phyloP scores from a whole-genome alignment of 2,113 vertebrate genomes.

The Picathartes gymnocephalus region DNA sequence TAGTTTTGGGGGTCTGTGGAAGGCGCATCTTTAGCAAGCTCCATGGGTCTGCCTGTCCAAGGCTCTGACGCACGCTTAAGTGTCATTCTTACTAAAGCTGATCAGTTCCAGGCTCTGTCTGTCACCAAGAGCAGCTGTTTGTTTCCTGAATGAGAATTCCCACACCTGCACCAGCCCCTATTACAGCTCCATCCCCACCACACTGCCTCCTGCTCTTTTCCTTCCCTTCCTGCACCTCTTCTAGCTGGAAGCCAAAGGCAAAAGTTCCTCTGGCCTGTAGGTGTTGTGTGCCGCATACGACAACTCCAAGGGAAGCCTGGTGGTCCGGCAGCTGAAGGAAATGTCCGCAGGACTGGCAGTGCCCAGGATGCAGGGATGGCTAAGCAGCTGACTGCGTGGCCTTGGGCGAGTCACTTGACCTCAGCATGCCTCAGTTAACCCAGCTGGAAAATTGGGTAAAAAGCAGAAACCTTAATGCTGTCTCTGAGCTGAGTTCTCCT shows the following conservation, averaged over 20 bases:
- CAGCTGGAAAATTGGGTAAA: constrained; percentile 69
- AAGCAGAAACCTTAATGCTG: constrained; percentile 56
- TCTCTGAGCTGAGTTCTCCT: constrained; percentile 31
- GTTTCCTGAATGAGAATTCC: constrained; percentile 40
- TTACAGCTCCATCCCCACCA: background rate
- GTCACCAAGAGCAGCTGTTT: constrained; percentile 35
- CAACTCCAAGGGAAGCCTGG: background rate
- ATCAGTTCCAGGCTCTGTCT: constrained; percentile 30
- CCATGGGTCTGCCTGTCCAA: background rate
- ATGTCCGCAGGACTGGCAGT: background rate
- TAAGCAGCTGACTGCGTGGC: constrained; percentile 24
- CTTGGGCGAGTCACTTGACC: constrained; percentile 61
- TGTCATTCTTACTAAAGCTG: constrained; percentile 9
- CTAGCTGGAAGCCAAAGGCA: background rate
- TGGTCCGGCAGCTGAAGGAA: background rate
- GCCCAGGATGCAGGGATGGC: background rate
- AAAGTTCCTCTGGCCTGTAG: background rate
- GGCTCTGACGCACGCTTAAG: background rate
- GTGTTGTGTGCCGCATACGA: background rate
- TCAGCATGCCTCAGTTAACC: constrained; percentile 28
- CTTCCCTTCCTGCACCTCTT: background rate
- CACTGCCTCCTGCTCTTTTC: background rate
- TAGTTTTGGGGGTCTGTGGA: background rate
- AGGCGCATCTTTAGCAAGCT: background rate
- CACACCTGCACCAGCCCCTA: background rate